phyloP scores from a whole-genome alignment of 2,113 vertebrate species.

The Grantiella picta region DNA sequence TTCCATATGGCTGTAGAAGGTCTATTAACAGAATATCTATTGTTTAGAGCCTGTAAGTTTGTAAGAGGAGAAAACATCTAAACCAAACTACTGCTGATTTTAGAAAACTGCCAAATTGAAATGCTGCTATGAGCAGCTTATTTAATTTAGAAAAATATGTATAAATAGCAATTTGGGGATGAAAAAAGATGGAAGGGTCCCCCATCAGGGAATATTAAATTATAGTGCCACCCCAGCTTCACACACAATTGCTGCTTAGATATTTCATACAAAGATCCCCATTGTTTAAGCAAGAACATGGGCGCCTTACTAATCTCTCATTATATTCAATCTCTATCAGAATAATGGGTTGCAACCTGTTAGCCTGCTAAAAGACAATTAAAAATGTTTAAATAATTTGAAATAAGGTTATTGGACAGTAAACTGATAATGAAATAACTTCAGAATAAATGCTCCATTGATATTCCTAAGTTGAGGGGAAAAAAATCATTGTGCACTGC shows the following conservation, averaged over 20 bases:
- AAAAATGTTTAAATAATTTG: background rate
- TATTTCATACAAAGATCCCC: slow-evolving; percentile 4
- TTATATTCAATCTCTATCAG: background rate
- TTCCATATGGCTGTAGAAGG: background rate
- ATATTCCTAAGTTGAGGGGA: background rate
- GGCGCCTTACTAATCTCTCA: background rate
- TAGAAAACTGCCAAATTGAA: background rate
- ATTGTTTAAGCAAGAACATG: slow-evolving; percentile 13
- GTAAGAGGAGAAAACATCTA: background rate
- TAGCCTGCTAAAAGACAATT: background rate
- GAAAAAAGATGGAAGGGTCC: background rate
- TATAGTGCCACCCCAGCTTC: background rate
- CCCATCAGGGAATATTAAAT: background rate
- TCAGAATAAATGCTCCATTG: background rate
- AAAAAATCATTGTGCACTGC: background rate
- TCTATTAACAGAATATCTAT: background rate
- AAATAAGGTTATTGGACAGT: background rate
- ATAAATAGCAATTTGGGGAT: background rate
- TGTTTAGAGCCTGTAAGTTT: background rate
- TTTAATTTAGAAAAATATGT: background rate
- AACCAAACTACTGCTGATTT: background rate
- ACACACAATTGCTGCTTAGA: slow-evolving; percentile 12
- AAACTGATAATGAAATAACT: background rate
- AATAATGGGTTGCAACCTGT: slow-evolving; percentile 15
- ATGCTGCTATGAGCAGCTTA: background rate